Evolutionary conservation across 1,140 invertebrate species (phyloP).

Genomic region (Chymomyza costata): DNA sequence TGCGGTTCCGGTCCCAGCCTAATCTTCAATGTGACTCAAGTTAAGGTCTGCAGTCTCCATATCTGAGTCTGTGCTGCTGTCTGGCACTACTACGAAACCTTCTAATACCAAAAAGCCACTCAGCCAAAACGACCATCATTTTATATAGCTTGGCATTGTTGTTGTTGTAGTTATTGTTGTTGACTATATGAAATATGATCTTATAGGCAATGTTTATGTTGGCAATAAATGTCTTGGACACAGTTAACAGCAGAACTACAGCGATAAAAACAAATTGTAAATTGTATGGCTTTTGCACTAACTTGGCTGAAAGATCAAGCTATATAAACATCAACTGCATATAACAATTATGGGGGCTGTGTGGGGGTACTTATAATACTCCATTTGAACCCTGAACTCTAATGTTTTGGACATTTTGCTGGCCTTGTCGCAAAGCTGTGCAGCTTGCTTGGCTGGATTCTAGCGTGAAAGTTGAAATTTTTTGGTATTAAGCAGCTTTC

Average conservation of each 20-base stretch:
- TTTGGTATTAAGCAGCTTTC: slow-evolving; percentile 5
- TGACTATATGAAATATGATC: slow-evolving; percentile 54
- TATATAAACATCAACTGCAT: slow-evolving; percentile 40
- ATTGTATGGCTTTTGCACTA: slow-evolving; percentile 5
- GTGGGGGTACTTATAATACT: neutral
- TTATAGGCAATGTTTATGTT: slow-evolving; percentile 45
- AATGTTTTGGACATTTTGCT: slow-evolving; percentile 7
- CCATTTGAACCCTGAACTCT: slow-evolving; percentile 54
- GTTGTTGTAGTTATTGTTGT: slow-evolving; percentile 18
- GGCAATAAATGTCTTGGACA: neutral
- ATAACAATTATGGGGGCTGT: slow-evolving; percentile 14
- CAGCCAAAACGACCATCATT: slow-evolving; percentile 58
- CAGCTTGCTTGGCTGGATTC: slow-evolving; percentile 51
- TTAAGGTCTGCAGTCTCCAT: slow-evolving; percentile 12
- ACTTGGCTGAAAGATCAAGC: slow-evolving; percentile 50
- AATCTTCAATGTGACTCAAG: slow-evolving; percentile 16
- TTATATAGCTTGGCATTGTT: slow-evolving; percentile 46
- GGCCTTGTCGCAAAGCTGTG: slow-evolving; percentile 15
- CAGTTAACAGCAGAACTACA: neutral
- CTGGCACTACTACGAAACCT: slow-evolving; percentile 15
- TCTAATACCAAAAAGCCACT: slow-evolving; percentile 55
- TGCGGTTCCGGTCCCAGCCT: neutral
- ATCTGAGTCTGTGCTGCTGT: slow-evolving; percentile 7
- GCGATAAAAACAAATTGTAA: slow-evolving; percentile 3
- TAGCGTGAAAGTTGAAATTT: slow-evolving; percentile 50